phyloP scores from a whole-genome alignment of 2,113 vertebrate genomes.

The Spea bombifrons region DNA sequence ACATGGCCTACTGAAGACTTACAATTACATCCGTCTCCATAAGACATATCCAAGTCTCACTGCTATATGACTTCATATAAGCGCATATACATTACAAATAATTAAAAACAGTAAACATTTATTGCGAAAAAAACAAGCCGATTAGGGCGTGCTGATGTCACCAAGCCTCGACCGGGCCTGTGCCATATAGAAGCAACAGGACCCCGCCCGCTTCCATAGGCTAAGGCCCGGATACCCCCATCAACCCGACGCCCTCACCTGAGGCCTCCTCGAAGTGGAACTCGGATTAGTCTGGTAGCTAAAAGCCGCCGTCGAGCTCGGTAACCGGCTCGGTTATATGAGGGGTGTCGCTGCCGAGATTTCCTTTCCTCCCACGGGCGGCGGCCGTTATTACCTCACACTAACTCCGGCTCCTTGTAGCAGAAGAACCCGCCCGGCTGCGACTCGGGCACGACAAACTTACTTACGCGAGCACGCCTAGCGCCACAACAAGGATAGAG shows the following conservation, averaged over 20 bases:
- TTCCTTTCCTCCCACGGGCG: slow-evolving; percentile 34
- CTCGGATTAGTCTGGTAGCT: not conserved
- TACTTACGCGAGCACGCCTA: not conserved
- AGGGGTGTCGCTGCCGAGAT: not conserved
- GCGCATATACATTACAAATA: too few species aligned
- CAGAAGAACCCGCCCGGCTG: slow-evolving; percentile 36
- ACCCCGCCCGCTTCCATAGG: not conserved
- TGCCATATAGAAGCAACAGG: too few species aligned
- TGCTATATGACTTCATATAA: too few species aligned
- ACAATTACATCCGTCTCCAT: too few species aligned
- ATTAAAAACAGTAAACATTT: too few species aligned
- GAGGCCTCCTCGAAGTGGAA: not conserved
- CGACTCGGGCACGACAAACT: slow-evolving; percentile 16
- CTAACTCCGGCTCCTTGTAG: not conserved
- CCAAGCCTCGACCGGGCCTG: not conserved
- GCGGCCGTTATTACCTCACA: slow-evolving; percentile 39
- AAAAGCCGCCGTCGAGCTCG: not conserved
- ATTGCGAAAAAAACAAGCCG: too few species aligned
- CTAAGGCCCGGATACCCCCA: not conserved
- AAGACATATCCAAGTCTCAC: too few species aligned
- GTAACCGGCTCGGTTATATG: not conserved
- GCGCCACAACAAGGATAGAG: not conserved
- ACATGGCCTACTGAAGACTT: too few species aligned
- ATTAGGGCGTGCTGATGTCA: too few species aligned
- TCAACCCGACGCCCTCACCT: not conserved